Evolutionary conservation across 1,140 invertebrate species (phyloP).

Genomic region (Acyrthosiphon pisum): DNA sequence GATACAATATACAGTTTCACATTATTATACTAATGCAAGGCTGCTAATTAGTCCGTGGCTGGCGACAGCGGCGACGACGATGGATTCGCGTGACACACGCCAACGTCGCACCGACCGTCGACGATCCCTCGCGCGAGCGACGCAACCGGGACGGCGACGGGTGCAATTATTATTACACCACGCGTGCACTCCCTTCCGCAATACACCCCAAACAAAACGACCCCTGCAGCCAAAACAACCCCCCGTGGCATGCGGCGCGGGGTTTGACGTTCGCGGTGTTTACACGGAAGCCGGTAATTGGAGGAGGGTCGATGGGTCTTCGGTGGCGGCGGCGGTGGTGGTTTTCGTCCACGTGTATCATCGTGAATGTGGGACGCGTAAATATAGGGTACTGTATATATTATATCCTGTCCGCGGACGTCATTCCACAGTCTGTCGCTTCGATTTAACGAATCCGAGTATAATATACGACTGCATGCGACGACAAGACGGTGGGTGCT

Average conservation of each 20-base stretch:
- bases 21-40: neutral
- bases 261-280: neutral
- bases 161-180: slow-evolving; percentile 11
- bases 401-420: neutral
- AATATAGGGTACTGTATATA: neutral
- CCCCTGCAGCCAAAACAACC: neutral
- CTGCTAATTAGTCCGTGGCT: neutral
- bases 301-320: neutral
- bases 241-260: too few relatives aligned
- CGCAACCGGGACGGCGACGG: neutral
- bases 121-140: neutral
- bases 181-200: neutral
- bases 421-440: neutral
- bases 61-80: neutral
- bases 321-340: neutral
- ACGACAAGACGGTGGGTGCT: neutral
- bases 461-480: neutral
- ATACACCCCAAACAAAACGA: neutral
- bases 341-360: neutral
- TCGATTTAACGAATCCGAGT: neutral
- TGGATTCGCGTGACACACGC: neutral
- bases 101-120: neutral
- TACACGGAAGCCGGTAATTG: neutral
- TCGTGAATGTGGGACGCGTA: neutral
- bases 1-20: neutral